A percentile compares a stretch with the other conserved stretches of the same genome.
phyloP scores from a whole-genome alignment of 2,797 vertebrate species.

The Falco concolor region DNA sequence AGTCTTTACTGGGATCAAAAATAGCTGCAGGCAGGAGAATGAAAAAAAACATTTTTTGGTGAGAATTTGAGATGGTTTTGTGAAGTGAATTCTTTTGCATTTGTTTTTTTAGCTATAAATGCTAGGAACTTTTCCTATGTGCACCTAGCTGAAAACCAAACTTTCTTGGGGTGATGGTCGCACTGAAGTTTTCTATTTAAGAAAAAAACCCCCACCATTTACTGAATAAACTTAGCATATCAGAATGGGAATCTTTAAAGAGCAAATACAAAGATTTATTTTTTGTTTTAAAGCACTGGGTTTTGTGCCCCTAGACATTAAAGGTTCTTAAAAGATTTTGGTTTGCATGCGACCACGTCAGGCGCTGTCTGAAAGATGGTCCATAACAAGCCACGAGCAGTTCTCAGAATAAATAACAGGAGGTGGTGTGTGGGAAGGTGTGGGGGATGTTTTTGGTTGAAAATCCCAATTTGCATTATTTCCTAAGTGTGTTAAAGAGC shows the following conservation, averaged over 20 bases:
- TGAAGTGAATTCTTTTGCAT: neutral
- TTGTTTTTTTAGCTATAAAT: neutral
- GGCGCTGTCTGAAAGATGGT: neutral
- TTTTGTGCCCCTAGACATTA: neutral
- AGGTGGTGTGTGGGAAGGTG: neutral
- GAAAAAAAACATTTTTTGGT: neutral
- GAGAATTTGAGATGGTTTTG: neutral
- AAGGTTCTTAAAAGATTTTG: neutral
- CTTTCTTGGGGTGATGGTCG: neutral
- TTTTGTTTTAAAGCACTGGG: neutral
- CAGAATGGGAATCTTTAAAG: neutral
- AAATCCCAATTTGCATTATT: neutral
- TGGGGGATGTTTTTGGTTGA: neutral
- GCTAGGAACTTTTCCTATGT: neutral
- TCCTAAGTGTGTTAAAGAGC: neutral
- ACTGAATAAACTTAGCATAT: neutral
- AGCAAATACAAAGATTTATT: neutral
- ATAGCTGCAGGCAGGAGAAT: neutral
- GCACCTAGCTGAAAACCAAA: neutral
- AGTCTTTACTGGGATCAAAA: neutral
- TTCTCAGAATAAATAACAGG: constrained; percentile 1
- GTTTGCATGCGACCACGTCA: neutral
- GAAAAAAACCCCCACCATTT: too few relatives aligned
- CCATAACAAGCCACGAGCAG: neutral
- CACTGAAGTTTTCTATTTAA: neutral